These are phyloP conservation scores for Vulpes ferrilata DNA, from an alignment of 2,113 vertebrate genomes.

Conservation along the genomic window DNA sequence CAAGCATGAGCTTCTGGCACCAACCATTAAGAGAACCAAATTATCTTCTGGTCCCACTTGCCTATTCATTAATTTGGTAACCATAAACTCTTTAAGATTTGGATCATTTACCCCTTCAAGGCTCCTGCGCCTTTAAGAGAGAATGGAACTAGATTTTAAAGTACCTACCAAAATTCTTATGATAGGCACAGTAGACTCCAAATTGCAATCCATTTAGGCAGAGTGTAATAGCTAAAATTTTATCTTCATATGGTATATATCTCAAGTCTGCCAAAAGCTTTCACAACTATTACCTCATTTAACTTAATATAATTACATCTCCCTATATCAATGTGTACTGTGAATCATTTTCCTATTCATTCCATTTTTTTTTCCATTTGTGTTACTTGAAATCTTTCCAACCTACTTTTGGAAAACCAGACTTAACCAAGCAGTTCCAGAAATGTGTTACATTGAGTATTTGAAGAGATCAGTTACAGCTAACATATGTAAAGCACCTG, in stretches of 20 bases:
- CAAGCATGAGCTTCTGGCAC: neutral
- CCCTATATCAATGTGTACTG: neutral
- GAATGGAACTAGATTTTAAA: neutral
- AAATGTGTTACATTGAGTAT: neutral
- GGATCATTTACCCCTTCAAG: neutral
- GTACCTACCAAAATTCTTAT: neutral
- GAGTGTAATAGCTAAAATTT: neutral
- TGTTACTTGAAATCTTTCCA: conserved; percentile 55
- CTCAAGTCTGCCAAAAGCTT: neutral
- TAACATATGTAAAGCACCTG: conserved; percentile 48
- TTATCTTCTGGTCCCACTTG: neutral
- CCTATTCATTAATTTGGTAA: neutral
- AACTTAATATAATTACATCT: conserved; percentile 47
- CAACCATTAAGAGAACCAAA: neutral
- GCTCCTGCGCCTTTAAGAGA: neutral
- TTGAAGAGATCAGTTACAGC: conserved; percentile 9
- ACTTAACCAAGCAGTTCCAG: conserved; percentile 60
- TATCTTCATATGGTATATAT: conserved; percentile 34
- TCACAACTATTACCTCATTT: conserved; percentile 58
- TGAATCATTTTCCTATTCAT: conserved; percentile 38
- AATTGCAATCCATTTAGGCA: neutral
- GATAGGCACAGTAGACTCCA: neutral
- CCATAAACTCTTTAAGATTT: neutral
- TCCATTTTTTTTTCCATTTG: neutral
- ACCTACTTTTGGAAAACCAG: conserved; percentile 44